phyloP scores from a whole-genome alignment of 2,888 invertebrate species.

The Drosophila conformis region DNA sequence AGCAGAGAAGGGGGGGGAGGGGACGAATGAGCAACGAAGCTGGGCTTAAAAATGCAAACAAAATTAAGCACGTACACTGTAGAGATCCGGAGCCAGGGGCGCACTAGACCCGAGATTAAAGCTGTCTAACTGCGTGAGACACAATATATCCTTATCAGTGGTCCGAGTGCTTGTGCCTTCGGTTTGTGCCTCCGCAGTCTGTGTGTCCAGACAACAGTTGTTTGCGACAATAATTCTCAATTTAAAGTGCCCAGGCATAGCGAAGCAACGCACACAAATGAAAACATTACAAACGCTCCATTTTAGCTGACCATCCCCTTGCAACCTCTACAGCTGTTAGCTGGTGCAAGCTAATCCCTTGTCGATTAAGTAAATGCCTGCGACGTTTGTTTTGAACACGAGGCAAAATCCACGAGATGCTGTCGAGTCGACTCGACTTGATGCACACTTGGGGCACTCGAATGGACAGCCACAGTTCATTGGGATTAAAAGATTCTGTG shows the following conservation, averaged over 20 bases:
- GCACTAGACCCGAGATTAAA: constrained; percentile 70
- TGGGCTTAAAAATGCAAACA: constrained; percentile 81
- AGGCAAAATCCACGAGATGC: constrained; percentile 32
- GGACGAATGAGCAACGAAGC: constrained; percentile 40
- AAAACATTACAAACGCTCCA: constrained; percentile 49
- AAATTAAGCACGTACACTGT: constrained; percentile 78
- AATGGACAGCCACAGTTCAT: constrained; percentile 71
- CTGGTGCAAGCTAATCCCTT: constrained; percentile 78
- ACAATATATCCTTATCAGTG: constrained; percentile 81
- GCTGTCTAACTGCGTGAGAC: constrained; percentile 82
- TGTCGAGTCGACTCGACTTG: constrained; percentile 38
- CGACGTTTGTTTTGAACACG: constrained; percentile 72
- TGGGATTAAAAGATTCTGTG: constrained; percentile 80
- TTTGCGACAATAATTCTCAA: constrained; percentile 81
- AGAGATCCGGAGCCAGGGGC: constrained; percentile 44
- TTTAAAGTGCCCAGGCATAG: constrained; percentile 67
- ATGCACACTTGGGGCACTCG: constrained; percentile 28
- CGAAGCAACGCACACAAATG: constrained; percentile 42
- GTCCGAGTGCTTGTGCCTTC: constrained; percentile 18
- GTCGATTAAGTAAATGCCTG: constrained; percentile 83
- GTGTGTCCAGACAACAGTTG: constrained; percentile 51
- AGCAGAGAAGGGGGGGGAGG: background rate
- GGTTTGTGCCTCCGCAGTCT: constrained; percentile 13
- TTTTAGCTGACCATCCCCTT: background rate
- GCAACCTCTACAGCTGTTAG: constrained; percentile 7